Conservation (phyloP, 2,113 vertebrate species). For the Apaloderma vittatum region DNA sequence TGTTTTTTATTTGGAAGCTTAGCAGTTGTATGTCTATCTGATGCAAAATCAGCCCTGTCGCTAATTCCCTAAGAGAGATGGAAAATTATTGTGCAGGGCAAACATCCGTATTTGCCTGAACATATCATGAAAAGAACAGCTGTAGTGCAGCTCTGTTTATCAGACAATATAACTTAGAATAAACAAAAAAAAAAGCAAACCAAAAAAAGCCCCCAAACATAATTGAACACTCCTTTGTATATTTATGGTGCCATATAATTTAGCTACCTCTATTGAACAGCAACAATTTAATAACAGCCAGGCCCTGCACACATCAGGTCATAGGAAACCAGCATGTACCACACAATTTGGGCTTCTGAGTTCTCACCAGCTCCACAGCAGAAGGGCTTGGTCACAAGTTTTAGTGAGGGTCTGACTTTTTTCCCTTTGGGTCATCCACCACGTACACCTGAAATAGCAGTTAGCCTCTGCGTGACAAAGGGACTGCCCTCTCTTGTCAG, state of each 20-base stretch:
- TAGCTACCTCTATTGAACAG: conserved; percentile 4
- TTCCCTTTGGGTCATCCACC: not conserved
- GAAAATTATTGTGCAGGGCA: not conserved
- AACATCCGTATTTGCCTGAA: conserved; percentile 34
- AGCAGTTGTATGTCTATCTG: not conserved
- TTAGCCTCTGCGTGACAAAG: not conserved
- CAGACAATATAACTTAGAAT: not conserved
- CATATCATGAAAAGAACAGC: not conserved
- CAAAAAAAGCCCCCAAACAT: not conserved
- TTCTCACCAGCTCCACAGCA: not conserved
- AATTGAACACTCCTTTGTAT: not conserved
- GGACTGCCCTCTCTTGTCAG: not conserved
- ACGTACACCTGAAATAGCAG: rapidly evolving
- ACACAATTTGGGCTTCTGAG: not conserved
- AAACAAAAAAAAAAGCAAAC: not conserved
- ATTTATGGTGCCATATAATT: not conserved
- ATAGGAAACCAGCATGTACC: not conserved
- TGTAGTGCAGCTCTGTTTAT: not conserved
- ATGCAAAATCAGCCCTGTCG: not conserved
- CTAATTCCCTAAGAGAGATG: not conserved
- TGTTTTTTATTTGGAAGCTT: not conserved
- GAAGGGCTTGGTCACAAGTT: not conserved
- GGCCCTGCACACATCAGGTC: not conserved
- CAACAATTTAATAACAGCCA: not conserved
- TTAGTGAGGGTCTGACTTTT: not conserved